A percentile compares a stretch with the other conserved stretches of the same genome.
These are phyloP conservation scores for Sylvietta virens DNA, from an alignment of 2,113 vertebrate genomes.

Conservation along the genomic window DNA sequence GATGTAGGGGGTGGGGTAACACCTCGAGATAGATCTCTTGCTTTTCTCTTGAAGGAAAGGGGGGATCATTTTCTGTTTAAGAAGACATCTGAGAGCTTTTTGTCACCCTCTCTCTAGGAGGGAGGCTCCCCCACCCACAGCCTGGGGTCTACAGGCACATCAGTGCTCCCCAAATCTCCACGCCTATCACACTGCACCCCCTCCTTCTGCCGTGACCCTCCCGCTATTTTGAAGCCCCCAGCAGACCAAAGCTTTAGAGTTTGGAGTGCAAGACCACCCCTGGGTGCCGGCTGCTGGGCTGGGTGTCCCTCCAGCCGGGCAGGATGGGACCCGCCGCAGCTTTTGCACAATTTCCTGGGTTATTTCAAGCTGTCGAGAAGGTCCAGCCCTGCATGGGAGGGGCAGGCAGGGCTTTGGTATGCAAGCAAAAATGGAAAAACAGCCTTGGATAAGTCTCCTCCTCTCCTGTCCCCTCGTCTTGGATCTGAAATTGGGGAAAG, in stretches of 20 bases:
- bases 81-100: not conserved
- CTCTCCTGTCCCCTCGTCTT: not conserved
- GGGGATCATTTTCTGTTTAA: not conserved
- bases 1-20: not conserved
- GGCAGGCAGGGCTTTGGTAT: not conserved
- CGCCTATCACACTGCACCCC: no score
- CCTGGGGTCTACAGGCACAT: rapidly evolving
- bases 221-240: not conserved
- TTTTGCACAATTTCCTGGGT: constrained; percentile 41
- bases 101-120: rapidly evolving
- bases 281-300: rapidly evolving
- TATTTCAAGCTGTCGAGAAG: not conserved
- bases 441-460: not conserved
- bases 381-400: not conserved
- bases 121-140: not conserved
- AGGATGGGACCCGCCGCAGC: rapidly evolving
- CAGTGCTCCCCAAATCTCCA: not conserved
- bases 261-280: rapidly evolving
- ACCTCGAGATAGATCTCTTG: not conserved
- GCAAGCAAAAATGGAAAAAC: not conserved
- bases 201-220: not conserved
- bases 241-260: not conserved
- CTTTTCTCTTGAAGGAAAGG: not conserved
- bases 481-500: not conserved
- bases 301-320: not conserved